Evolutionary conservation across 2,113 vertebrate species (phyloP).

Genomic region (Canis aureus): DNA sequence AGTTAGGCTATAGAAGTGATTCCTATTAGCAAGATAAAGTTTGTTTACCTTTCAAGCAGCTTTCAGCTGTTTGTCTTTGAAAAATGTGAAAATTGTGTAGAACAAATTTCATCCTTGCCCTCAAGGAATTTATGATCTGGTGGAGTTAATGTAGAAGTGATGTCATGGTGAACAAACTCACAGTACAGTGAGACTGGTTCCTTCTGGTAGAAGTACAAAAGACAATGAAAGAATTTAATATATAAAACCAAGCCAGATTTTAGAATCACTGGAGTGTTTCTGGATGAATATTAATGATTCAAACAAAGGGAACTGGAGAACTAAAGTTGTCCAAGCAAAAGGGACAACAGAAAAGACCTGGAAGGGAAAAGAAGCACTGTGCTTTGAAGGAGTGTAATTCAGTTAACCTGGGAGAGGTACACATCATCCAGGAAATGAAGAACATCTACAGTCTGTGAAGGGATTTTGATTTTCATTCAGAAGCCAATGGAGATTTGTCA

Average conservation of each 20-base stretch:
- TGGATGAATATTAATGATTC: not conserved
- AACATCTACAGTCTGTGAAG: fast-evolving
- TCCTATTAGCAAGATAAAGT: not conserved
- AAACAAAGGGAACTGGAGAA: not conserved
- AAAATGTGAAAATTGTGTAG: not conserved
- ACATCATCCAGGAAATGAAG: not conserved
- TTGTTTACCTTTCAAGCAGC: not conserved
- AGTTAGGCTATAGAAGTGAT: not conserved
- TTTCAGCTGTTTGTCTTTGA: not conserved
- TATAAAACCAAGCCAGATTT: not conserved
- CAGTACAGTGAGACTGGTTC: not conserved
- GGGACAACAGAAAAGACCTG: not conserved
- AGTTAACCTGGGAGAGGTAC: not conserved
- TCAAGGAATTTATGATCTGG: not conserved
- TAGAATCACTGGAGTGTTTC: not conserved
- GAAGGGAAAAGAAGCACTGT: not conserved
- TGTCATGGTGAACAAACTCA: not conserved
- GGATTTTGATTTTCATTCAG: not conserved
- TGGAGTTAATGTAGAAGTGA: not conserved
- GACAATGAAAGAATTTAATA: not conserved
- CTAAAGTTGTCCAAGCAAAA: not conserved
- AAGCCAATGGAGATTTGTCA: not conserved
- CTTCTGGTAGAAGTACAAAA: not conserved
- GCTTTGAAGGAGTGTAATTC: not conserved
- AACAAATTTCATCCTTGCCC: not conserved